Evolutionary conservation across 2,113 vertebrate genomes (phyloP), one percentile per base, ranked within the genome.

Genomic region (Gobius niger): DNA sequence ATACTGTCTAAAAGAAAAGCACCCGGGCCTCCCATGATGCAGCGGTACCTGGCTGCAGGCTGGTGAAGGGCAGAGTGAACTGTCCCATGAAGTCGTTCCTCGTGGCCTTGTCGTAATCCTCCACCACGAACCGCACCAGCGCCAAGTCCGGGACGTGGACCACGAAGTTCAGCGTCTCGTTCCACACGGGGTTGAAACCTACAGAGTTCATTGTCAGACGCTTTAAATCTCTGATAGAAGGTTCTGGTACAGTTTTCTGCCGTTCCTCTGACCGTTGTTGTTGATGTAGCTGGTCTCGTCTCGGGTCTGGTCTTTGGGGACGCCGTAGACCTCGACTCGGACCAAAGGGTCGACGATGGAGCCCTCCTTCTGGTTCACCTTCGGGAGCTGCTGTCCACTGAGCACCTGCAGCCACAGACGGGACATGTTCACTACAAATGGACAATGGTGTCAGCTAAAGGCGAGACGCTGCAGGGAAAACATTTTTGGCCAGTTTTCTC

Each of bases 151-250:
- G 96, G 4, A 94, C 89, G 0, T 93, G 93, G 50, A 98, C 75
- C 65, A 82, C 94, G 78, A 99, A 99, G 66, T 89, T 91, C n/a
- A 99, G 87, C 0, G 93, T 95, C 89, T 98, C 93, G 0, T 94
- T 89, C 97, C 97, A 99, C 68, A 81, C 79, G 0, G 97, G 97
- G 81, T 98, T 99, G 86, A 99, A 98, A 4, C 97, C 97, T 98
- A 19, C 18, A 24, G 7, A 9, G 15, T 6, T 6, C 16, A 16
- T 18, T 16, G 18, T 7, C 51, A 52, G 16, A 18, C 8, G n/a
- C 14, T 14, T 15, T 34, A 34, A 34, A 34, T 34, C 24, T 34
- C 3, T 34, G 5, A 34, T 34, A 34, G 24, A 34, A 34, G 24
- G 24, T 34, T 34, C 24, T 34, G 7, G 15, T 51, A n/a, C 7